Evolutionary conservation across 2,888 invertebrate species (phyloP).

Genomic region (Trissonchulus latispiculum): DNA sequence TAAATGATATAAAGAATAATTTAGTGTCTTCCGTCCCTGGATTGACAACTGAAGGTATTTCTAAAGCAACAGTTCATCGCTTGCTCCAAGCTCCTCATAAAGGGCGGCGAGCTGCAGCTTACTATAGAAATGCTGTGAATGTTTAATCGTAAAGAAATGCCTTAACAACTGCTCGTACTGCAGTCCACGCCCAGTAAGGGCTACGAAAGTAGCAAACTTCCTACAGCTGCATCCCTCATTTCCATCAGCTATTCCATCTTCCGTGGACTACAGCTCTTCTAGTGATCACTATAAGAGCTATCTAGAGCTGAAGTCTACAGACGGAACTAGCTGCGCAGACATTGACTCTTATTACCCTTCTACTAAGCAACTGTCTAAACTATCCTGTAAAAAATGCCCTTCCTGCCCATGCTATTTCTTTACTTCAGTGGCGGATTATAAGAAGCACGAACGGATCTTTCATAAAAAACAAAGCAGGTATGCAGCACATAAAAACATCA

Average conservation of each 20-base stretch:
- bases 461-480: too few species aligned
- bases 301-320: too few species aligned
- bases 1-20: background rate
- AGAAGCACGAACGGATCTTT: too few species aligned
- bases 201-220: background rate
- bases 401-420: too few species aligned
- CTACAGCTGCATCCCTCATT: background rate
- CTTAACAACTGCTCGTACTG: background rate
- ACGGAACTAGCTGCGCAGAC: too few species aligned
- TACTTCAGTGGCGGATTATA: too few species aligned
- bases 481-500: too few species aligned
- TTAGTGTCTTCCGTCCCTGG: background rate
- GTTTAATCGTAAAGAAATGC: background rate
- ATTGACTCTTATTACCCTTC: too few species aligned
- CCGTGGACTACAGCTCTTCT: too few species aligned
- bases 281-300: too few species aligned
- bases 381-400: too few species aligned
- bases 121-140: background rate
- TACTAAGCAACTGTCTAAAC: too few species aligned
- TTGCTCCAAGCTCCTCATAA: constrained; percentile 1
- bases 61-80: background rate
- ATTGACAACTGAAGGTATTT: background rate
- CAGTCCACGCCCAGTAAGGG: background rate
- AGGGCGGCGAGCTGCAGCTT: background rate
- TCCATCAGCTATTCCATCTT: background rate